Evolutionary conservation across 1,140 invertebrate species (phyloP), one percentile per base, ranked within the genome.

Genomic region (Drosophila orosa): DNA sequence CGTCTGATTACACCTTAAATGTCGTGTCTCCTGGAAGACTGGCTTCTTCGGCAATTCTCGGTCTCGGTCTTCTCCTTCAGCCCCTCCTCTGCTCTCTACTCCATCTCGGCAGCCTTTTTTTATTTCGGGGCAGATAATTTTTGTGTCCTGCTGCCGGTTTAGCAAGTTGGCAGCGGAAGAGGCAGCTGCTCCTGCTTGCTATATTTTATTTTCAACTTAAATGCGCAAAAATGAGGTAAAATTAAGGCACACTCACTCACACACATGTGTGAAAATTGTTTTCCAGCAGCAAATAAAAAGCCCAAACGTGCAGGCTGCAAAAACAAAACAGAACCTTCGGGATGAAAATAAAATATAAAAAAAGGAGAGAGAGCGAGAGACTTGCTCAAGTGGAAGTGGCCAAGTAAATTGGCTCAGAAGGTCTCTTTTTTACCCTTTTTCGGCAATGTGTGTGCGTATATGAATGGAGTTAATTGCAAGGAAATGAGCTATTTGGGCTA

Each of bases 1-100:
- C 76, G 80, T 78, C 84, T 87, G 84, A 87, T 87, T 87, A 89
- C 84, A 87, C 84, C 84, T 89, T 89, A 80, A 89, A 89, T 80
- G 84, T 89, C 69, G 57, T 71, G 54, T 60, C 72, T 62, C 25
- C 45, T 66, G 50, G 65, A 68, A 68, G 65, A 68, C 60, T 63
- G 60, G 47, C 60, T 35, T 60, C 56, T 31, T 56, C 56, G 61
- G 44, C 39, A 58, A 29, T 62, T 57, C 58, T 42, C 29, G 48
- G 48, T 29, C 39, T 52, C 48, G 10, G 31, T 24, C 42, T n/a
- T 54, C 33, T n/a, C 27, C 31, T 25, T 29, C 37, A 22, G n/a
- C 15, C 48, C 33, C 15, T 60, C 57, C 52, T 5, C 44, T 48
- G 15, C 35, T 37, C 35, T 2, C 2, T 24, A 0, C 7, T 45